Evolutionary conservation across 2,888 invertebrate species (phyloP), one percentile per base, ranked within the genome.

Genomic region (Acronicta alni): DNA sequence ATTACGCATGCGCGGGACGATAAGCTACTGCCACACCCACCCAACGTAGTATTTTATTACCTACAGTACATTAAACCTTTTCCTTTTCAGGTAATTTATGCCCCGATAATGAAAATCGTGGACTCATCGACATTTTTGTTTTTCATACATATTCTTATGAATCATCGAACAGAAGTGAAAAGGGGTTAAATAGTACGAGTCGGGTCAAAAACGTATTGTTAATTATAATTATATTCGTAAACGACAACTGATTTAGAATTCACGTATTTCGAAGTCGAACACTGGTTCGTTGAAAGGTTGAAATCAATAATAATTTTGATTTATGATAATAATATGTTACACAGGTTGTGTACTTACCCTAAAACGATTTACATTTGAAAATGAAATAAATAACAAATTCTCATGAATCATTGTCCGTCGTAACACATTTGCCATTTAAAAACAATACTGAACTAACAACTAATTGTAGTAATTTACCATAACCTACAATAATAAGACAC

Each of bases 171-270:
- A 42, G 39, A 60, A 58, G 45, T 55, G 26, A 55, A 67, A 57
- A 70, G 51, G 47, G 71, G 77, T 75, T 47, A 67, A 62, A 65
- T 41, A 53, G 48, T 58, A 57, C 60, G n/a, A 38, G 23, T 17
- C 18, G 39, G 67, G 72, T 72, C 64, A 67, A 47, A 57, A 53
- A 55, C 52, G 60, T 65, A 72, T 67, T 52, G 49, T 62, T 60
- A 49, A 67, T 62, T 46, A 57, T 20, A 49, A 49, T 56, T 61
- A 38, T 57, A 63, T 62, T 57, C 20, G 26, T 26, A 9, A 20
- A 41, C 23, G 15, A 12, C 7, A 9, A 17, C 17, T 39, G 14
- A 52, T 44, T 52, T 46, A n/a, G 55, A 54, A 45, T 44, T 47
- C 17, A 16, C n/a, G 35, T 35, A 35, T 30, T 30, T 30, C 30